These are phyloP conservation scores for Bombus pyrosoma DNA, from an alignment of 1,140 invertebrate species.

Conservation along the genomic window DNA sequence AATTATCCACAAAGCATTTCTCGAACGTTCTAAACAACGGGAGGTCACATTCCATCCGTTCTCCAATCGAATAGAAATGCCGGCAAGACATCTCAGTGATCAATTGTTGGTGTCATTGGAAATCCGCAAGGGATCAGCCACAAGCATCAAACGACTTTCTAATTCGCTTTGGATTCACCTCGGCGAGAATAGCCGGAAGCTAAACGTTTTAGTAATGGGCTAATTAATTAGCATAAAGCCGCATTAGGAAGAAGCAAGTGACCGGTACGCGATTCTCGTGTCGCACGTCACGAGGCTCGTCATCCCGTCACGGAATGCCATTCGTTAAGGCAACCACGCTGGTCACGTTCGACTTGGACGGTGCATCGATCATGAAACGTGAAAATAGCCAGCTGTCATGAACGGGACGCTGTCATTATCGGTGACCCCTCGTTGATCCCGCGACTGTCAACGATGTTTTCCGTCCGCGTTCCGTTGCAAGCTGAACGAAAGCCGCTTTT, in stretches of 20 bases:
- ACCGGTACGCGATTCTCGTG: slow-evolving; percentile 26
- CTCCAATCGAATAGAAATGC: not conserved
- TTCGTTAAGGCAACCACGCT: slow-evolving; percentile 32
- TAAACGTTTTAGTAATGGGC: slow-evolving; percentile 8
- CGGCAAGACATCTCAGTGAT: not conserved
- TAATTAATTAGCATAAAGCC: slow-evolving; percentile 38
- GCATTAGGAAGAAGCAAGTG: not conserved
- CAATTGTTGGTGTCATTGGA: not conserved
- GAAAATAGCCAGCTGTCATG: slow-evolving; percentile 27
- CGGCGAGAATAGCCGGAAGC: not conserved
- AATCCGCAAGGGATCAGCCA: not conserved
- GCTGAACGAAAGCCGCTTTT: not conserved
- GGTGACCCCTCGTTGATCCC: slow-evolving; percentile 18
- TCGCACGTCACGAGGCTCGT: slow-evolving; percentile 22
- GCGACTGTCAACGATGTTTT: slow-evolving; percentile 20
- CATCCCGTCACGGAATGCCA: slow-evolving; percentile 24
- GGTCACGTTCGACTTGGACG: slow-evolving; percentile 26
- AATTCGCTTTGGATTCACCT: not conserved
- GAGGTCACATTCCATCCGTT: not conserved
- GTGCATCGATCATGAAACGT: slow-evolving; percentile 36
- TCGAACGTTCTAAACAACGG: not conserved
- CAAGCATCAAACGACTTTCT: slow-evolving; percentile 5
- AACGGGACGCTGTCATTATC: slow-evolving; percentile 22
- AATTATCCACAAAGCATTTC: not conserved
- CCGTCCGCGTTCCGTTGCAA: not conserved